These are phyloP conservation scores for Parascotia fuliginaria DNA, from an alignment of 2,888 invertebrate genomes.

Conservation along the genomic window DNA sequence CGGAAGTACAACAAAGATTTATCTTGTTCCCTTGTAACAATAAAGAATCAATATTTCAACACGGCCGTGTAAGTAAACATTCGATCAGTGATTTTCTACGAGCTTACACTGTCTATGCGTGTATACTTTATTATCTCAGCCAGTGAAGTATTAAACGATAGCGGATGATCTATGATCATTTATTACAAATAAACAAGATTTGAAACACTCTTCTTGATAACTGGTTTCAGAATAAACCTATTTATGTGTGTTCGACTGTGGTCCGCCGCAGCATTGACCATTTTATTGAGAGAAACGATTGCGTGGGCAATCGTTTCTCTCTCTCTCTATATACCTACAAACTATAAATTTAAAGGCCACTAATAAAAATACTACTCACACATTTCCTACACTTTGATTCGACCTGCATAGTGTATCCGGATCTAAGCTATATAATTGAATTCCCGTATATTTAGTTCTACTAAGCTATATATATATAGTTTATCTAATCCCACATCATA, in stretches of 20 bases:
- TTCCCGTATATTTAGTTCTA: too few relatives aligned
- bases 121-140: conserved; percentile 34
- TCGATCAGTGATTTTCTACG: conserved; percentile 24
- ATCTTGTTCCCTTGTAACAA: conserved; percentile 13
- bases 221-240: conserved; percentile 39
- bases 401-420: conserved; percentile 80
- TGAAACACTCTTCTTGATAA: conserved; percentile 24
- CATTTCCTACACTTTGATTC: conserved; percentile 83
- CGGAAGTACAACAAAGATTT: conserved; percentile 7
- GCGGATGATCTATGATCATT: conserved; percentile 38
- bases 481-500: conserved; percentile 74
- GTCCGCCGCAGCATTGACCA: conserved; percentile 58
- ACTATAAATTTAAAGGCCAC: conserved; percentile 79
- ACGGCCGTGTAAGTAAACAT: conserved; percentile 12
- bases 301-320: too few relatives aligned
- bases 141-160: conserved; percentile 34
- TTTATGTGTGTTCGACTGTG: conserved; percentile 65
- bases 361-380: conserved; percentile 83
- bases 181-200: conserved; percentile 34
- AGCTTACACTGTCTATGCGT: conserved; percentile 13
- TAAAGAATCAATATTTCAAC: conserved; percentile 17
- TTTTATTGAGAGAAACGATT: conserved; percentile 64
- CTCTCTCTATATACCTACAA: conserved; percentile 67
- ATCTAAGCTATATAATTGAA: conserved; percentile 78
- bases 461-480: too few relatives aligned